Evolutionary conservation across 1,140 invertebrate genomes (phyloP).

Genomic region (Paramacrobiotus metropolitanus): DNA sequence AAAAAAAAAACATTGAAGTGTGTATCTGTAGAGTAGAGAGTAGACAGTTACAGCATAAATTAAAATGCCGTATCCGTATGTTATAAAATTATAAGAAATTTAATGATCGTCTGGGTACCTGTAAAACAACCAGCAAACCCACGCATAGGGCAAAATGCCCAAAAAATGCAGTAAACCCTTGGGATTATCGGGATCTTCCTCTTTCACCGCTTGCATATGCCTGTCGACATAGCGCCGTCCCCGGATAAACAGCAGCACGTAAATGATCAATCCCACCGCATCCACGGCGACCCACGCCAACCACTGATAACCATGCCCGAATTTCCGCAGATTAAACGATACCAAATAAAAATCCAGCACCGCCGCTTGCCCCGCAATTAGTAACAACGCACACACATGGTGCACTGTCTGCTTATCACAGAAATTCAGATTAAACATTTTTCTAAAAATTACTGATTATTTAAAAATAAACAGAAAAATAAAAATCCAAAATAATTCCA

Average conservation of each 20-base stretch:
- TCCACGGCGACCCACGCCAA: background rate
- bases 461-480: too few relatives aligned
- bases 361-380: background rate
- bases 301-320: background rate
- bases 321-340: background rate
- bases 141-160: background rate
- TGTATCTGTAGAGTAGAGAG: too few relatives aligned
- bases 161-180: background rate
- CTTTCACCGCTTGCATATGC: background rate
- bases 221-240: background rate
- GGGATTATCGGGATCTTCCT: background rate
- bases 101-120: too few relatives aligned
- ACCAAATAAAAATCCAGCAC: background rate
- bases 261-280: background rate
- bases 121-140: background rate
- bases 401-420: too few relatives aligned
- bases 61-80: too few relatives aligned
- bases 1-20: too few relatives aligned
- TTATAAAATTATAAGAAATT: too few relatives aligned
- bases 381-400: too few relatives aligned
- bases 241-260: background rate
- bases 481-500: too few relatives aligned
- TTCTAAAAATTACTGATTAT: too few relatives aligned
- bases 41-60: too few relatives aligned
- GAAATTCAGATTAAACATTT: too few relatives aligned